Conservation (phyloP, 2,113 vertebrate species). For the Scatophagus argus region DNA sequence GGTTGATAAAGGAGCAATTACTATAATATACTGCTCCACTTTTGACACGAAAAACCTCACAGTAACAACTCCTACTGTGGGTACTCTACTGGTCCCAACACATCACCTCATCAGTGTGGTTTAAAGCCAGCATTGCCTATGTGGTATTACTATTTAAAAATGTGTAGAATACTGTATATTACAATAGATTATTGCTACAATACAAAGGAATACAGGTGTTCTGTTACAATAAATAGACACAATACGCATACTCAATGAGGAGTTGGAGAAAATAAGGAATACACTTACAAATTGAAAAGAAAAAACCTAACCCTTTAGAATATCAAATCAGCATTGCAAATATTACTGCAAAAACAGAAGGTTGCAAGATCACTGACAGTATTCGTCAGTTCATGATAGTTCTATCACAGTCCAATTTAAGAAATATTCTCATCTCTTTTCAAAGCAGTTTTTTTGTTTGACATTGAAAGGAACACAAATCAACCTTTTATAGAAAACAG, state of each 20-base stretch:
- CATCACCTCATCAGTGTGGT: not conserved
- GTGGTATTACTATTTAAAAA: not conserved
- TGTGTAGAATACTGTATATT: not conserved
- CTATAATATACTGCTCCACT: not conserved
- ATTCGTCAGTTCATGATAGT: not conserved
- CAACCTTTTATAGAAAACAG: not conserved
- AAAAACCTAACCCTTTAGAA: not conserved
- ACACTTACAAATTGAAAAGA: not conserved
- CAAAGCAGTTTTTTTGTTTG: slow-evolving; percentile 1
- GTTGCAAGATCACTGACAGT: not conserved
- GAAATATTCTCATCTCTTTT: not conserved
- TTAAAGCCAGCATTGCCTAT: not conserved
- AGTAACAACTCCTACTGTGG: not conserved
- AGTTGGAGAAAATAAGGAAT: not conserved
- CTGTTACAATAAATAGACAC: no score
- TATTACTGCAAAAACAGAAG: not conserved
- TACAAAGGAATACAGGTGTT: not conserved
- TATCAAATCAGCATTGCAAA: not conserved
- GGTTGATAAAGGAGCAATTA: not conserved
- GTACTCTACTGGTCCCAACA: not conserved
- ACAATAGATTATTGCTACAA: not conserved
- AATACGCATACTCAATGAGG: not conserved
- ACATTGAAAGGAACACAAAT: not conserved
- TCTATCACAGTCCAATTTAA: not conserved
- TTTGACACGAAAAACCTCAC: slow-evolving; percentile 4